Evolutionary conservation across 2,888 invertebrate genomes (phyloP).

Genomic region (Tetragonisca angustula): DNA sequence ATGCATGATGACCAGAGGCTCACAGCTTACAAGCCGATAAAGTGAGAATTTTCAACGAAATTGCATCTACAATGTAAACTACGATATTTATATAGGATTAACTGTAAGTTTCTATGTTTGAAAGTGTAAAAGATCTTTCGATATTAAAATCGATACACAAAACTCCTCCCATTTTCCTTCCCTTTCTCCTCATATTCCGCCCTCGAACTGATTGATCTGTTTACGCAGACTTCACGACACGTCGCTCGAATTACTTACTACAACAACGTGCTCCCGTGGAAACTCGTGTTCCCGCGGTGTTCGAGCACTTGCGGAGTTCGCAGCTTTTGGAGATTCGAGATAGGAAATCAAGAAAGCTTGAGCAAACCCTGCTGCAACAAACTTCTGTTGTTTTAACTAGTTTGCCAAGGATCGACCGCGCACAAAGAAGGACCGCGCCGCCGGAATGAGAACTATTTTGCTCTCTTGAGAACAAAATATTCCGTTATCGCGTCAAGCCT

Average conservation of each 20-base stretch:
- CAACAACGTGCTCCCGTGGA: not conserved
- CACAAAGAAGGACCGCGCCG: not conserved
- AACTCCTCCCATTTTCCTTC: too few relatives aligned
- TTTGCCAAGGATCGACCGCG: constrained; percentile 7
- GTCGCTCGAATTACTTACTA: constrained; percentile 5
- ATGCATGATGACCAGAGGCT: too few relatives aligned
- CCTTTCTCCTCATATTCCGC: too few relatives aligned
- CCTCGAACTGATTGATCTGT: constrained; percentile 8
- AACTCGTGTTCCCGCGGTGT: constrained; percentile 6
- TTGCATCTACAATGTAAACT: too few relatives aligned
- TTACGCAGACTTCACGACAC: constrained; percentile 4
- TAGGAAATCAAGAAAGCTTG: constrained; percentile 28
- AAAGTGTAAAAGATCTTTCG: not conserved
- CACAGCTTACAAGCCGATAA: too few relatives aligned
- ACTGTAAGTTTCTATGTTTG: not conserved
- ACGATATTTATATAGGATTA: too few relatives aligned
- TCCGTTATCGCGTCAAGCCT: not conserved
- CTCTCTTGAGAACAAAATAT: not conserved
- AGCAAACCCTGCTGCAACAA: not conserved
- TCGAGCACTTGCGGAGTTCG: constrained; percentile 29
- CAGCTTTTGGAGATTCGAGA: constrained; percentile 26
- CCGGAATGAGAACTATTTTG: constrained; percentile 1
- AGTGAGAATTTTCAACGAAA: too few relatives aligned
- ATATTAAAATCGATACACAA: not conserved
- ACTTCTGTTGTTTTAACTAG: constrained; percentile 23